A percentile compares a stretch with the other conserved stretches of the same genome.
Conservation (phyloP, 2,113 vertebrate species). For the Argyrosomus japonicus region DNA sequence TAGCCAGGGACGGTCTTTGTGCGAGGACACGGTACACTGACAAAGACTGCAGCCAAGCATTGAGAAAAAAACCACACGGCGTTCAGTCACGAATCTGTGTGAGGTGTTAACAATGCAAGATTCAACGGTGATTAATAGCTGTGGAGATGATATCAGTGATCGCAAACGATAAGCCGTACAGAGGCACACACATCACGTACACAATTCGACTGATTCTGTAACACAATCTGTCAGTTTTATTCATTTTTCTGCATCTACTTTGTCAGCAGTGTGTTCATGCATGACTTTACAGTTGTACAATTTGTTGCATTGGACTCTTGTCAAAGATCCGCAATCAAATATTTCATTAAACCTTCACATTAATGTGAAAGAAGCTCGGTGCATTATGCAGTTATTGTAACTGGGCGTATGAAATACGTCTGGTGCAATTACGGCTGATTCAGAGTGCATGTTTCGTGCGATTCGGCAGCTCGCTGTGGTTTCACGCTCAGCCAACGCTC, state of each 20-base stretch:
- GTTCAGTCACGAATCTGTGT: conserved; percentile 44
- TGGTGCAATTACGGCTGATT: too few species aligned
- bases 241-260: too few species aligned
- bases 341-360: not conserved
- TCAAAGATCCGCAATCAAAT: not conserved
- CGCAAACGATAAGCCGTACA: not conserved
- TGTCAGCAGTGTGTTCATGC: not conserved
- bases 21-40: conserved; percentile 8
- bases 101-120: not conserved
- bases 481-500: not conserved
- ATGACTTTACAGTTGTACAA: not conserved
- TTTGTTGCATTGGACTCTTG: not conserved
- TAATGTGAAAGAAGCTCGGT: not conserved
- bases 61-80: conserved; percentile 22
- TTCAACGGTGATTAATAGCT: not conserved
- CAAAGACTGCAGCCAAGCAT: conserved; percentile 25
- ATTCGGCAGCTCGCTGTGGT: not conserved
- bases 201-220: not conserved
- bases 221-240: not conserved
- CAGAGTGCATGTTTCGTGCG: not conserved
- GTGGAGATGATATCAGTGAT: not conserved
- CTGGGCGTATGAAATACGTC: not conserved
- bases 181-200: not conserved
- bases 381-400: not conserved
- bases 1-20: not conserved